Evolutionary conservation across 2,888 invertebrate genomes (phyloP).

Genomic region (Stictocephala bisonia): DNA sequence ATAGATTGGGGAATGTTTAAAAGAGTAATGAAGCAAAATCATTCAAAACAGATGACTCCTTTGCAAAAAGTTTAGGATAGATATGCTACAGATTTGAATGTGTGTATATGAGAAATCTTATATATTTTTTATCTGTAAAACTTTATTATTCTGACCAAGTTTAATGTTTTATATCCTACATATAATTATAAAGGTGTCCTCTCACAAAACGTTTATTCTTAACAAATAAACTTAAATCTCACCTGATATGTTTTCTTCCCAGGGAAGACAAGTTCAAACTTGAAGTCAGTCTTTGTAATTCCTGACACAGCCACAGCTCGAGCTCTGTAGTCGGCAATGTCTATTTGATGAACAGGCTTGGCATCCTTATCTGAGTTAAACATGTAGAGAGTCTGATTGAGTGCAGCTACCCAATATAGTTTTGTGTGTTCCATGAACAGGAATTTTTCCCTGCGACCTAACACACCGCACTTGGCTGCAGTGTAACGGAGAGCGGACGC

Average conservation of each 20-base stretch:
- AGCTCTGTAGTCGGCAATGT: constrained; percentile 59
- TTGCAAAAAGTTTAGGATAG: too few species aligned
- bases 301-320: constrained; percentile 52
- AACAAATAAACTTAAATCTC: constrained; percentile 17
- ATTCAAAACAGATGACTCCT: too few species aligned
- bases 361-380: constrained; percentile 59
- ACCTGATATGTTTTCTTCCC: constrained; percentile 62
- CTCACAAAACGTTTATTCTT: too few species aligned
- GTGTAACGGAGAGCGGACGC: constrained; percentile 46
- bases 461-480: constrained; percentile 57
- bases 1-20: too few species aligned
- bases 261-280: constrained; percentile 61
- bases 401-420: constrained; percentile 60
- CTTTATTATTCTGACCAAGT: too few species aligned
- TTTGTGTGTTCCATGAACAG: constrained; percentile 59
- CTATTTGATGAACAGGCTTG: constrained; percentile 57
- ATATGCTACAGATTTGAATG: too few species aligned
- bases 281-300: constrained; percentile 56
- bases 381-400: constrained; percentile 57
- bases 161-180: too few species aligned
- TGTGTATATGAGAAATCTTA: too few species aligned
- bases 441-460: constrained; percentile 60
- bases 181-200: too few species aligned
- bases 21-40: too few species aligned
- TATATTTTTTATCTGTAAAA: too few species aligned